Conservation (phyloP, 2,888 invertebrate genomes). For the Drosophila anomalata region DNA sequence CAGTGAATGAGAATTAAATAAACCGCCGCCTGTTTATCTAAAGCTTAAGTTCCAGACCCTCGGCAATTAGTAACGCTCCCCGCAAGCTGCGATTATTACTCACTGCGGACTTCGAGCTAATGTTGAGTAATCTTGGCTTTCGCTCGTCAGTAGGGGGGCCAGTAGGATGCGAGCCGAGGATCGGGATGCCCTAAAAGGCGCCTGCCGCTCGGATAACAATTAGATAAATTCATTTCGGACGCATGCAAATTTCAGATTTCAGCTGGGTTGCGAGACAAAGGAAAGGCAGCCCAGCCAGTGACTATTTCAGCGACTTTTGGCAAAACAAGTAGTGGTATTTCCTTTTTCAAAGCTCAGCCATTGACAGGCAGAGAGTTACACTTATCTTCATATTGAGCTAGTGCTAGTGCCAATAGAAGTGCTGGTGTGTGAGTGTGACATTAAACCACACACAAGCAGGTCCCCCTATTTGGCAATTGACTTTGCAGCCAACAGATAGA, state of each 20-base stretch:
- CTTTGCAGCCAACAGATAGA: too few relatives aligned
- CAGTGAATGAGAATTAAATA: constrained; percentile 1
- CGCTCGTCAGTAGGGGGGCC: too few relatives aligned
- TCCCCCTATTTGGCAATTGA: constrained; percentile 81
- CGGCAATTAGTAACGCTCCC: constrained; percentile 36
- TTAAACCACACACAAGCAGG: constrained; percentile 73
- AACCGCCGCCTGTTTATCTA: neutral
- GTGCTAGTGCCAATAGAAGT: neutral
- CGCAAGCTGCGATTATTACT: constrained; percentile 19
- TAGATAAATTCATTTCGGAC: constrained; percentile 56
- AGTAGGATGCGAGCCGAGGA: neutral
- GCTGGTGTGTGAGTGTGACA: constrained; percentile 60
- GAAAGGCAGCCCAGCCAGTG: constrained; percentile 44
- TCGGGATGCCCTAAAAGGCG: constrained; percentile 37
- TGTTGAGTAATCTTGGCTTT: constrained; percentile 7
- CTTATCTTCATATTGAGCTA: constrained; percentile 44
- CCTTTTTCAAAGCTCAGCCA: constrained; percentile 72
- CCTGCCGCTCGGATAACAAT: constrained; percentile 58
- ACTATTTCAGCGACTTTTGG: constrained; percentile 68
- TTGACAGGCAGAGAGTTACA: constrained; percentile 72
- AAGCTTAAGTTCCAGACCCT: neutral
- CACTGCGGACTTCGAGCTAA: constrained; percentile 24
- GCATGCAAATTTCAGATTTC: constrained; percentile 51
- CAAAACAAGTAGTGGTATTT: constrained; percentile 78
- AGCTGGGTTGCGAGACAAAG: constrained; percentile 47